Conservation (phyloP, 1,140 invertebrate species). For the Magallana ariakensis region DNA sequence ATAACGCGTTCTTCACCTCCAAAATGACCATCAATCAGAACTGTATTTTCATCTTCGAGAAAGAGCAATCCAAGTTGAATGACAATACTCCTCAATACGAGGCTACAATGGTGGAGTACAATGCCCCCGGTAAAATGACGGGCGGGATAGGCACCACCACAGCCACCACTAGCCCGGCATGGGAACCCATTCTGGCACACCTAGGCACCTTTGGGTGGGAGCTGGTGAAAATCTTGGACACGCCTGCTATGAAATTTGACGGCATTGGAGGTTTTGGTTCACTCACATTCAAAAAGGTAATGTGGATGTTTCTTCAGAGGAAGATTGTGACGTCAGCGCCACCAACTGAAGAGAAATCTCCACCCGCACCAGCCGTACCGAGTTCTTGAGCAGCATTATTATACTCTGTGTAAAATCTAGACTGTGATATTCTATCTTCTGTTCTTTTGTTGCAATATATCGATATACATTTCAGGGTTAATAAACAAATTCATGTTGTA, state of each 20-base stretch:
- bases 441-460: too few relatives aligned
- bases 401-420: too few relatives aligned
- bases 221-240: constrained; percentile 68
- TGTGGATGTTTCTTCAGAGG: constrained; percentile 55
- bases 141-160: constrained; percentile 48
- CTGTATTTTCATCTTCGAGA: constrained; percentile 70
- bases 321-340: constrained; percentile 31
- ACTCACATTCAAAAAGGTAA: constrained; percentile 13
- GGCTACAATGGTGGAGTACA: constrained; percentile 64
- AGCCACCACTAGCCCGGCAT: constrained; percentile 49
- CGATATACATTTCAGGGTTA: too few relatives aligned
- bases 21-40: constrained; percentile 40
- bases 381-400: neutral
- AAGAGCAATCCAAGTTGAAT: constrained; percentile 58
- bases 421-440: too few relatives aligned
- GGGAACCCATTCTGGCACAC: constrained; percentile 63
- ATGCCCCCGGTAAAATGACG: constrained; percentile 50
- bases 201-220: constrained; percentile 70
- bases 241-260: constrained; percentile 52
- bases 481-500: too few relatives aligned
- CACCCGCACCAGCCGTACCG: neutral
- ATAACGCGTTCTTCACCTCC: constrained; percentile 52
- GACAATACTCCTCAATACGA: constrained; percentile 67
- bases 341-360: constrained; percentile 1
- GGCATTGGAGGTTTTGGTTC: constrained; percentile 2